A percentile compares a stretch with the other conserved stretches of the same genome.
Conservation (phyloP, 2,888 invertebrate species). For the Lepidocyrtoides sp. region DNA sequence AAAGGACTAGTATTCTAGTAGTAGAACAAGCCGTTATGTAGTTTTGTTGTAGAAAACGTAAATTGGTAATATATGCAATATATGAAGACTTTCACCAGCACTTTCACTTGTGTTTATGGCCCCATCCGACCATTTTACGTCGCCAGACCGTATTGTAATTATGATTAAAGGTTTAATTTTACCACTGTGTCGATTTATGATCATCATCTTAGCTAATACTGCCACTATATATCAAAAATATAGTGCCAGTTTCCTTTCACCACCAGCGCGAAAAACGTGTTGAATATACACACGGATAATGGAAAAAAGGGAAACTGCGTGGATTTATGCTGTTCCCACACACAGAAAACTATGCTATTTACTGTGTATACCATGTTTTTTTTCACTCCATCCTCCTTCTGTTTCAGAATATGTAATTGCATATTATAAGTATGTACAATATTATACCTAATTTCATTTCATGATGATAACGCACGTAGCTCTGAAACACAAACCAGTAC, state of each 20-base stretch:
- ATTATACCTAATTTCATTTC: constrained; percentile 45
- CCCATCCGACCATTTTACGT: constrained; percentile 70
- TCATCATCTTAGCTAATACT: constrained; percentile 65
- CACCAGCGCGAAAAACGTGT: constrained; percentile 43
- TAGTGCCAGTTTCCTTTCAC: constrained; percentile 30
- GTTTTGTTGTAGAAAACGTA: constrained; percentile 29
- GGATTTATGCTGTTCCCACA: constrained; percentile 62
- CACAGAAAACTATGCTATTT: neutral
- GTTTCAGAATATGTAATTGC: constrained; percentile 55
- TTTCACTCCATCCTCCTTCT: constrained; percentile 1
- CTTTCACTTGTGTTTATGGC: constrained; percentile 60
- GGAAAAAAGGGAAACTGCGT: constrained; percentile 28
- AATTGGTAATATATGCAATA: constrained; percentile 60
- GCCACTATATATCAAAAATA: constrained; percentile 55
- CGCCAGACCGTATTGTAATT: constrained; percentile 74
- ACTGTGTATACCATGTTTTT: constrained; percentile 33
- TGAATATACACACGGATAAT: constrained; percentile 41
- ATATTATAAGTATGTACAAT: constrained; percentile 39
- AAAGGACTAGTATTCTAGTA: neutral
- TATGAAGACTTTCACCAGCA: constrained; percentile 67
- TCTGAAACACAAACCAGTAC: constrained; percentile 1
- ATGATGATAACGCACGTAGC: constrained; percentile 44
- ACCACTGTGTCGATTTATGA: constrained; percentile 76
- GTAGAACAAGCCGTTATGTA: too few species aligned
- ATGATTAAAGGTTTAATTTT: constrained; percentile 78